Evolutionary conservation across 1,140 invertebrate species (phyloP).

Genomic region (Ylistrum balloti): DNA sequence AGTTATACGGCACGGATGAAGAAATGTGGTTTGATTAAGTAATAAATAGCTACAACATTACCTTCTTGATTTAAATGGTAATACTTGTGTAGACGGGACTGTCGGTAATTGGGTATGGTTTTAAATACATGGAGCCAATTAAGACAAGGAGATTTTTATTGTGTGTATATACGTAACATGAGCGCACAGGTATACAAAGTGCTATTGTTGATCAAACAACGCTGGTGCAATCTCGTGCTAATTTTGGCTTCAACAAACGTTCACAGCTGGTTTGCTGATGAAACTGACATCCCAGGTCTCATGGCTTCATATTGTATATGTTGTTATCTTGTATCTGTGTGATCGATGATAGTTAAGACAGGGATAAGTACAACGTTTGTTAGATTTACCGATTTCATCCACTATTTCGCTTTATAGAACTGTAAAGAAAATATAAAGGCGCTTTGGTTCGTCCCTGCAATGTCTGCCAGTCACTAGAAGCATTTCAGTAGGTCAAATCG

Average conservation of each 20-base stretch:
- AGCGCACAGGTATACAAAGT: not conserved
- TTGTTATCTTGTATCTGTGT: not conserved
- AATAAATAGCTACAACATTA: not conserved
- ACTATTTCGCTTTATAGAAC: not conserved
- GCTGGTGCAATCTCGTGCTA: not conserved
- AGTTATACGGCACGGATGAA: slow-evolving; percentile 24
- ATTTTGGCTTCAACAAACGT: not conserved
- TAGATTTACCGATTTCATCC: not conserved
- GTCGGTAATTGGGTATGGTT: not conserved
- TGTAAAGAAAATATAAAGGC: not conserved
- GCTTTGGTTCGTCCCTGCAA: not conserved
- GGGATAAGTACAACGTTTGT: not conserved
- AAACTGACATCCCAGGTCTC: not conserved
- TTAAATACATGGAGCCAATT: not conserved
- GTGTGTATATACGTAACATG: not conserved
- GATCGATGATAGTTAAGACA: not conserved
- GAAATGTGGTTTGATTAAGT: not conserved
- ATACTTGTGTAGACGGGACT: not conserved
- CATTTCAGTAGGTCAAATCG: not conserved
- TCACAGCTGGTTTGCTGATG: not conserved
- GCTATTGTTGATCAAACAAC: slow-evolving; percentile 34
- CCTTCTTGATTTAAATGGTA: not conserved
- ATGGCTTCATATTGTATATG: not conserved
- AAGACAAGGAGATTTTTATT: not conserved
- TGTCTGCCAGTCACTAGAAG: not conserved